Conservation (phyloP, 2,113 vertebrate species). For the Poecilia latipinna region DNA sequence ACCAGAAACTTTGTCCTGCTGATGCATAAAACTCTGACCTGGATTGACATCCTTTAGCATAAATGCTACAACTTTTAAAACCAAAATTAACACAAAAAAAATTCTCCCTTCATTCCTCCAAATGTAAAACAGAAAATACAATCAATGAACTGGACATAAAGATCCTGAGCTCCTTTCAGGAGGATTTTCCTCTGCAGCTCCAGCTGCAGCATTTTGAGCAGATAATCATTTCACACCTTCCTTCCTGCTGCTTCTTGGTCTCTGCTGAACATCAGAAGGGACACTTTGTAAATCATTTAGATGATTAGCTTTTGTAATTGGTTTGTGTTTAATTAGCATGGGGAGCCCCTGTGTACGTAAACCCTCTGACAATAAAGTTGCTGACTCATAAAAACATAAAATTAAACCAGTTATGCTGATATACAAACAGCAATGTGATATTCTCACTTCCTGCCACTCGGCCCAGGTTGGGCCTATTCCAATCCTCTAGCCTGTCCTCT, state of each 20-base stretch:
- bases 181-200: too few relatives aligned
- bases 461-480: slow-evolving; percentile 34
- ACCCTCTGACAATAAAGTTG: slow-evolving; percentile 47
- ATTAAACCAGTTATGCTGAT: slow-evolving; percentile 16
- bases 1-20: neutral
- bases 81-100: neutral
- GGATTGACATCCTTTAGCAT: neutral
- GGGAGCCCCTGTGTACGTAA: slow-evolving; percentile 40
- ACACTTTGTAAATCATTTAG: slow-evolving; percentile 64
- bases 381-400: slow-evolving; percentile 48
- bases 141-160: slow-evolving; percentile 53
- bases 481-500: slow-evolving; percentile 7
- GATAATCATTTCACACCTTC: slow-evolving; percentile 35
- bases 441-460: slow-evolving; percentile 18
- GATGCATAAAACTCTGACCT: too few relatives aligned
- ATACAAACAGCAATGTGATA: slow-evolving; percentile 16
- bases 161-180: slow-evolving; percentile 3
- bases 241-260: slow-evolving; percentile 36
- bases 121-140: slow-evolving; percentile 10
- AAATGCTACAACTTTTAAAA: neutral
- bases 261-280: slow-evolving; percentile 56
- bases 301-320: slow-evolving; percentile 62
- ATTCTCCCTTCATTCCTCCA: slow-evolving; percentile 17
- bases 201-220: slow-evolving; percentile 6
- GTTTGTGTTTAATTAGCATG: slow-evolving; percentile 71